A percentile compares a stretch with the other conserved stretches of the same genome.
These are phyloP conservation scores for Atherinosoma microstoma DNA, from an alignment of 2,797 vertebrate species.

Conservation along the genomic window DNA sequence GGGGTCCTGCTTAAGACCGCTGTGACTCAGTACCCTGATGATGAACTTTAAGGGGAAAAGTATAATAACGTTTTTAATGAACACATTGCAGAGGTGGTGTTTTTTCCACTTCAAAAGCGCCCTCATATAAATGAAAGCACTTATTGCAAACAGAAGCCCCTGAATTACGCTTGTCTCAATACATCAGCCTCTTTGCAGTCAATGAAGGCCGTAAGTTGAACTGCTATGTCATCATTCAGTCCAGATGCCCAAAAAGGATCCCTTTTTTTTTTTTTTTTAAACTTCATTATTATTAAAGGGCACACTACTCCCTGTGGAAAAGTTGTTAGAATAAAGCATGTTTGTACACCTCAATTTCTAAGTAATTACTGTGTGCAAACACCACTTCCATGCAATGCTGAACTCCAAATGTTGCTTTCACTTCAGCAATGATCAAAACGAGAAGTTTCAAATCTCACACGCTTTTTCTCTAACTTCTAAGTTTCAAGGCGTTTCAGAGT, in stretches of 20 bases:
- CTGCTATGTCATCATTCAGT: slow-evolving; percentile 54
- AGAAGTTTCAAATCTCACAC: slow-evolving; percentile 19
- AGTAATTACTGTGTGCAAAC: slow-evolving; percentile 20
- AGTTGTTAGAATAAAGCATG: slow-evolving; percentile 6
- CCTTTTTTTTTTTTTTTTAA: slow-evolving; percentile 33
- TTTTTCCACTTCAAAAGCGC: slow-evolving; percentile 79
- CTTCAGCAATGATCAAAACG: slow-evolving; percentile 53
- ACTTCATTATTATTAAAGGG: slow-evolving; percentile 22
- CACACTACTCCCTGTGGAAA: slow-evolving; percentile 8
- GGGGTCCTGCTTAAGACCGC: slow-evolving; percentile 71
- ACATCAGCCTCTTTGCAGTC: slow-evolving; percentile 64
- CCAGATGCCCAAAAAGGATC: slow-evolving; percentile 54
- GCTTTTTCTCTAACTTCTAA: slow-evolving; percentile 22
- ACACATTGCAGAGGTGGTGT: slow-evolving; percentile 69
- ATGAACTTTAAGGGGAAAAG: slow-evolving; percentile 76
- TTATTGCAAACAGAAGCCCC: slow-evolving; percentile 80
- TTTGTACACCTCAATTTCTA: slow-evolving; percentile 16
- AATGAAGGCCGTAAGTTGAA: slow-evolving; percentile 47
- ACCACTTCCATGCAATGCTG: slow-evolving; percentile 28
- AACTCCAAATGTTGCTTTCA: slow-evolving; percentile 52
- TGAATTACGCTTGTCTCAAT: slow-evolving; percentile 51
- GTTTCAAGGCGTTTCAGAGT: slow-evolving; percentile 47
- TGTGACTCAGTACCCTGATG: slow-evolving; percentile 66
- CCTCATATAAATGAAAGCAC: slow-evolving; percentile 70
- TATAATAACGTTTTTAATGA: slow-evolving; percentile 78